phyloP scores from a whole-genome alignment of 2,888 invertebrate species.

The Chironomus riparius region DNA sequence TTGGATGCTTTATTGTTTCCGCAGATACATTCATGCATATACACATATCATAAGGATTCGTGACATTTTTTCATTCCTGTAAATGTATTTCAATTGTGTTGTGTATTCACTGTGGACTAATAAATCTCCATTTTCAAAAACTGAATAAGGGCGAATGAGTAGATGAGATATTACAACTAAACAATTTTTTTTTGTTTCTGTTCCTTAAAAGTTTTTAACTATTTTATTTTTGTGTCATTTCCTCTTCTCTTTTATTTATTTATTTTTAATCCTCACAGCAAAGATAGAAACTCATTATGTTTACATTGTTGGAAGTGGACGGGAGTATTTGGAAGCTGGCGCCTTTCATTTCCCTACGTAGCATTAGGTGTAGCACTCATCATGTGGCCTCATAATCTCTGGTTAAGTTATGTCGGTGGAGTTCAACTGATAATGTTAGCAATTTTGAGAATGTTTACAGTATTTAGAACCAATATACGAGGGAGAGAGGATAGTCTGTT shows the following conservation, averaged over 20 bases:
- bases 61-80: neutral
- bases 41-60: too few species aligned
- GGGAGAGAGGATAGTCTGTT: slow-evolving; percentile 38
- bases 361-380: slow-evolving; percentile 37
- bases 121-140: neutral
- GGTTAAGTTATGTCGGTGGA: slow-evolving; percentile 47
- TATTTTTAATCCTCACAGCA: neutral
- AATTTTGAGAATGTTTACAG: slow-evolving; percentile 40
- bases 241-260: too few species aligned
- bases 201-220: neutral
- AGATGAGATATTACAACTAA: neutral
- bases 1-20: neutral
- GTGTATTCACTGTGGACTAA: neutral
- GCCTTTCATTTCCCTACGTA: slow-evolving; percentile 37
- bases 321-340: slow-evolving; percentile 36
- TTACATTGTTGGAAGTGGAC: slow-evolving; percentile 13
- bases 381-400: slow-evolving; percentile 43
- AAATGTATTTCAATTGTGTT: neutral
- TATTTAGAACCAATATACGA: slow-evolving; percentile 34
- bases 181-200: neutral
- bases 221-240: neutral
- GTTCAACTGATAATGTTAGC: slow-evolving; percentile 43
- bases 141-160: neutral
- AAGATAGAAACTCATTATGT: neutral
- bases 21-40: too few species aligned